Base-by-base conservation (phyloP, 2,113 vertebrate genomes). In the Pogona vitticeps region DNA sequence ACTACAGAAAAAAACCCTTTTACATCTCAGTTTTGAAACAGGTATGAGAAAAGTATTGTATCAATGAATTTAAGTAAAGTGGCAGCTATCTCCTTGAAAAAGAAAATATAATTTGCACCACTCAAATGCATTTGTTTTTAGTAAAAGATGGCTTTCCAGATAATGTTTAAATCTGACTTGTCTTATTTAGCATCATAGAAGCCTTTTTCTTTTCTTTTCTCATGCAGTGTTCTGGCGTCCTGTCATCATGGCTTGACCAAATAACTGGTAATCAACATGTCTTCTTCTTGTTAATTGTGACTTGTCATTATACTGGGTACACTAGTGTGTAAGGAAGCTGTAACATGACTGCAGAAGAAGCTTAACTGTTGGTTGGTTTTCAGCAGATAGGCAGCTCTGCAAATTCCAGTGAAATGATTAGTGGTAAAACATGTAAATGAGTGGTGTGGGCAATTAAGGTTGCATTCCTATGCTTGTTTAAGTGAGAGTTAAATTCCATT, bases 201-300 rank as follows among this genome's bases (percentile, higher is more conserved):
- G 0, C 90, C 59, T 76, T 3, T 40, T 23, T 0, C 87, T 85
- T 86, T 76, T 58, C 76, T 2, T 85, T 58, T 86, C 31, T 6
- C 67, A 3, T 52, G 1, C 90, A 95, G 95, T 28, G 3, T 83
- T 89, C 86, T 46, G 1, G 10, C 23, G 67, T n/a, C 38, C 58
- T 78, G 80, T 40, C 0, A 76, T 20, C 76, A 67, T 73, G 33
- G 85, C 0, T 0, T 0, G 1, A 15, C 20, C 0, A 7, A 1
- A 73, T 76, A 38, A 0, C 5, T 7, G 91, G 94, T 95, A 93
- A 93, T 92, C 40, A 56, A 15, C 90, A 28, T 3, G 38, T 86
- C 82, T 20, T 0, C 12, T 83, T 80, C 82, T 90, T 68, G 83
- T n/a, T 14, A 18, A 90, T 23, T 40, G 75, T 77, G 52, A 12